Conservation (phyloP, 2,797 vertebrate genomes). For the Ciconia nigra region DNA sequence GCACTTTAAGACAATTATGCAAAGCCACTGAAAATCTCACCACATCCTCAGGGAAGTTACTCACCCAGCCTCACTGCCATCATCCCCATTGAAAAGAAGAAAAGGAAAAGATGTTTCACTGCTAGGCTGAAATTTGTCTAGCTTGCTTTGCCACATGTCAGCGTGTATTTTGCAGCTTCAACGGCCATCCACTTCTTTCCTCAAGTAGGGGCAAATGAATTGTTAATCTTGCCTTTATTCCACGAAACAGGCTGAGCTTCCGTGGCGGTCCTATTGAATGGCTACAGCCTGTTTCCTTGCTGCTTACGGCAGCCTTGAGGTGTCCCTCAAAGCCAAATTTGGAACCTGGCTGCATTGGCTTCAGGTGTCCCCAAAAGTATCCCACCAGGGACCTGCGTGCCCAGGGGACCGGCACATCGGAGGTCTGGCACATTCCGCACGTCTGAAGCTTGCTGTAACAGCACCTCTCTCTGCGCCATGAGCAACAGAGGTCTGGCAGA, state of each 20-base stretch:
- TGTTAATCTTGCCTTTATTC: background rate
- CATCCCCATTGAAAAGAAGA: background rate
- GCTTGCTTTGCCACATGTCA: background rate
- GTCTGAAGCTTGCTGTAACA: background rate
- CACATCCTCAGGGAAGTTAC: background rate
- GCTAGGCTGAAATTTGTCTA: background rate
- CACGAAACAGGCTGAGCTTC: background rate
- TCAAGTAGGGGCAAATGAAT: background rate
- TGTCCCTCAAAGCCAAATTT: background rate
- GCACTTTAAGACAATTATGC: background rate
- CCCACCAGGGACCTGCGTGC: rapidly evolving
- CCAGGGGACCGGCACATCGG: rapidly evolving
- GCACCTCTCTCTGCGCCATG: background rate
- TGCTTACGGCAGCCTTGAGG: background rate
- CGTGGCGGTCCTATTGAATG: background rate
- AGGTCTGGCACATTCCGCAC: no score
- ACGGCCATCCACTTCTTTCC: background rate
- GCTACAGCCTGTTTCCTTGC: background rate
- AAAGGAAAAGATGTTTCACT: background rate
- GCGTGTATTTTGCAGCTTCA: background rate
- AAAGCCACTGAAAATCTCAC: background rate
- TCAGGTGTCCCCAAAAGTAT: background rate
- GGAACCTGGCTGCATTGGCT: background rate
- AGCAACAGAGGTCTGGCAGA: rapidly evolving
- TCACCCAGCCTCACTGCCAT: background rate